Evolutionary conservation across 2,888 invertebrate genomes (phyloP).

Genomic region (Caenorhabditis auriculariae): DNA sequence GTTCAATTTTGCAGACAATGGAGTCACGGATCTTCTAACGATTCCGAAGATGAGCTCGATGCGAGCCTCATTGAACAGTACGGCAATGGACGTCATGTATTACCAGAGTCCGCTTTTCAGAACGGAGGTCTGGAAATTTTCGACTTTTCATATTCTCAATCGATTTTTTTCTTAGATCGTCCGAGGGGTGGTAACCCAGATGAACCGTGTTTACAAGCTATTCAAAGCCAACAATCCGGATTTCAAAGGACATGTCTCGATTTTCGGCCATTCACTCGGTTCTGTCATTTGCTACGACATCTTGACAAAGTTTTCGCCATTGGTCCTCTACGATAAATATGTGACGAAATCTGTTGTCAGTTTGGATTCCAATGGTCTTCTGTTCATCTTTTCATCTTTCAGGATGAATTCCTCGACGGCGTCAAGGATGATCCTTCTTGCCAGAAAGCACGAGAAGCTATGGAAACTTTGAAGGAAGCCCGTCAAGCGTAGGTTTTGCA

Average conservation of each 20-base stretch:
- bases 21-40: slow-evolving; percentile 71
- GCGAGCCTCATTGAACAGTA: slow-evolving; percentile 72
- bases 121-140: slow-evolving; percentile 70
- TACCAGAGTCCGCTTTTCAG: slow-evolving; percentile 76
- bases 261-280: slow-evolving; percentile 75
- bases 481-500: background rate
- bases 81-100: slow-evolving; percentile 77
- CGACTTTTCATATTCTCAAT: slow-evolving; percentile 7
- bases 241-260: slow-evolving; percentile 73
- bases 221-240: slow-evolving; percentile 73
- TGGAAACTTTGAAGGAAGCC: slow-evolving; percentile 23
- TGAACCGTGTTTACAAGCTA: slow-evolving; percentile 72
- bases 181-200: slow-evolving; percentile 71
- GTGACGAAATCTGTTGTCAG: slow-evolving; percentile 60
- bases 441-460: slow-evolving; percentile 12
- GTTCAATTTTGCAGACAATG: slow-evolving; percentile 70
- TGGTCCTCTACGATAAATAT: slow-evolving; percentile 66
- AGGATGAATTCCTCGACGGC: background rate
- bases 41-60: slow-evolving; percentile 72
- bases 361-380: no score
- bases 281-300: slow-evolving; percentile 71
- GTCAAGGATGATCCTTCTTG: slow-evolving; percentile 45
- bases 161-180: slow-evolving; percentile 67
- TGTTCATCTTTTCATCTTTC: background rate
- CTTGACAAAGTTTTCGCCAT: slow-evolving; percentile 71